Evolutionary conservation across 2,113 vertebrate genomes (phyloP).

Genomic region (Sakesphorus luctuosus): DNA sequence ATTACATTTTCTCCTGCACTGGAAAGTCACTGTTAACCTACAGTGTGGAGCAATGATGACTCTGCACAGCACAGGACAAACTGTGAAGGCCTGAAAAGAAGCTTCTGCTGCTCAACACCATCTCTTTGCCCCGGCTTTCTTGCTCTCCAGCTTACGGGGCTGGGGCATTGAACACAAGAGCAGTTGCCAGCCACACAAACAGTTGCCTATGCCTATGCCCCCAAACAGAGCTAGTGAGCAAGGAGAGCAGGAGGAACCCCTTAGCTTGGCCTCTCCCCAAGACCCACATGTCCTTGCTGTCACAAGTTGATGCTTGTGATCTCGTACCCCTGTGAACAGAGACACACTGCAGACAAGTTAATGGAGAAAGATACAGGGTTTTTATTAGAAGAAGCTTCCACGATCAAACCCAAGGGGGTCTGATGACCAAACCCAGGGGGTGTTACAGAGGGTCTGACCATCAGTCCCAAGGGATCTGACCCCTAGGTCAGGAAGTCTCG

Average conservation of each 20-base stretch:
- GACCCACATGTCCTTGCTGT: not conserved
- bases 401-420: no score
- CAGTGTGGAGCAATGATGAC: not conserved
- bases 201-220: no score
- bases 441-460: no score
- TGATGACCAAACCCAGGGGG: no score
- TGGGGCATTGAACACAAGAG: not conserved
- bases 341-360: no score
- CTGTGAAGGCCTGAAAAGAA: not conserved
- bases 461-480: no score
- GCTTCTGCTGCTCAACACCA: not conserved
- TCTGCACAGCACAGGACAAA: not conserved
- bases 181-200: not conserved
- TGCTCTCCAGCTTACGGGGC: not conserved
- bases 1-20: not conserved
- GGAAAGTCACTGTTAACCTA: not conserved
- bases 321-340: no score
- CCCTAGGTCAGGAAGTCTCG: no score
- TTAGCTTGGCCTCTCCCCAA: not conserved
- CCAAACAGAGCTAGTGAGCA: not conserved
- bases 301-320: no score
- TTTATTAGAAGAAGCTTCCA: no score
- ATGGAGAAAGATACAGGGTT: no score
- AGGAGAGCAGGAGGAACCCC: not conserved
- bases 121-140: not conserved